Base-by-base conservation (phyloP, 2,797 vertebrate species). In the Lagocephalus sceleratus region DNA sequence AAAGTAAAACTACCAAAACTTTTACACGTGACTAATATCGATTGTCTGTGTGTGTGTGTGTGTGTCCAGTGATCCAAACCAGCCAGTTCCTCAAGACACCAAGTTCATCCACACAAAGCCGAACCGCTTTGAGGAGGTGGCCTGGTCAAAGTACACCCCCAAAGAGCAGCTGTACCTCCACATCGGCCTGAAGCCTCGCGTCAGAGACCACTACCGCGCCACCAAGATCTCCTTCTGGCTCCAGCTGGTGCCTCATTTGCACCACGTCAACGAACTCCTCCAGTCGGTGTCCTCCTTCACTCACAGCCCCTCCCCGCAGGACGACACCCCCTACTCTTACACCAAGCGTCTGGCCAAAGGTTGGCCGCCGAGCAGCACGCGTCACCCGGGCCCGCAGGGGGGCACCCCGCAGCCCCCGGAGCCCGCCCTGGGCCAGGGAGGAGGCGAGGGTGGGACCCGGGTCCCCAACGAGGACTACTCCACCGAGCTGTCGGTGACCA, bases 71-170 rank as follows among this genome's bases (percentile, higher is more conserved):
- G 95, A 99, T 73, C 96, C 96, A 3, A 99, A 99, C 56, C 94
- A 97, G 60, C 97, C 97, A 0, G 96, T 99, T 45, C 97, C 97
- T 12, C 97, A 99, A 75, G 97, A 99, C 21, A 99, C 97, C 63
- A 99, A 99, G 78, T 99, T 99, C 84, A 99, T 99, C 74, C 97
- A 99, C 80, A 99, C 96, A 0, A 99, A 99, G 70, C 97, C 97
- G 0, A 98, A 99, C 73, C 95, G 97, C n/a, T 99, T 99, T 43
- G 97, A 99, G 78, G 96, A 98, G 62, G 97, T 99, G 20, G 96
- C 95, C 19, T 99, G 97, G 97, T 94, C 95, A 11, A 99, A 98
- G 76, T 99, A 99, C 69, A 98, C 95, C 43, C 96, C 96, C 2
- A 98, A 98, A 62, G 96, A 99, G 77, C 96, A 99, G 75, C 90